Evolutionary conservation across 2,888 invertebrate genomes (phyloP), one percentile per base, ranked within the genome.

Genomic region (Bruchidius siliquastri): DNA sequence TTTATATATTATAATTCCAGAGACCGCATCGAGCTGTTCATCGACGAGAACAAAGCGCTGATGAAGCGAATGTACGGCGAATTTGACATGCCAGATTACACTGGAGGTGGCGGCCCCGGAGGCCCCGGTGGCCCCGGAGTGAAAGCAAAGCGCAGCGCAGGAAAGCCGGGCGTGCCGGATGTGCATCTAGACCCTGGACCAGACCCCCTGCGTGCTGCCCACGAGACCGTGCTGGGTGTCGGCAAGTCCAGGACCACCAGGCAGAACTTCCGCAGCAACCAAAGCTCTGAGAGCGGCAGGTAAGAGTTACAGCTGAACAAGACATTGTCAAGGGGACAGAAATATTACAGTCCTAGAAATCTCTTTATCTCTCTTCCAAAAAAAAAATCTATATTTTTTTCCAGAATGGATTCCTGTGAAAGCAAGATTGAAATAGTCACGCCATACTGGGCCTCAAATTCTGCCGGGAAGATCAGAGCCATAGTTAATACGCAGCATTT

Each of bases 21-120:
- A 87, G 95, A 96, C 79, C 92, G 93, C 85, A 97, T 97, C 86
- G 96, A 96, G 85, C 89, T 91, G 77, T 97, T 96, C 87, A 97
- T 97, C 83, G 96, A 97, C 83, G 96, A 97, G 86, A 97, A 97
- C 86, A 97, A 97, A 86, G 96, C 96, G 73, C 86, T 97, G 79
- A 96, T 96, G 91, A 93, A 95, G 84, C 90, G 96, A 75, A 97
- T 97, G 97, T 96, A 96, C 84, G 97, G 97, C 0, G 95, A 96
- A 80, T 96, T 96, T 84, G 90, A 91, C 78, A 91, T 92, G 89
- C 89, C 80, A 0, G 79, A 80, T 49, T 80, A 77, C 68, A 22
- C 74, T 20, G 74, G 69, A 68, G 87, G 74, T 8, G 26, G n/a
- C 88, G 88, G 2, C 88, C 90, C 10, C 89, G 90, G 67, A 88